Conservation (phyloP, 2,113 vertebrate genomes). For the Aplodontia rufa region DNA sequence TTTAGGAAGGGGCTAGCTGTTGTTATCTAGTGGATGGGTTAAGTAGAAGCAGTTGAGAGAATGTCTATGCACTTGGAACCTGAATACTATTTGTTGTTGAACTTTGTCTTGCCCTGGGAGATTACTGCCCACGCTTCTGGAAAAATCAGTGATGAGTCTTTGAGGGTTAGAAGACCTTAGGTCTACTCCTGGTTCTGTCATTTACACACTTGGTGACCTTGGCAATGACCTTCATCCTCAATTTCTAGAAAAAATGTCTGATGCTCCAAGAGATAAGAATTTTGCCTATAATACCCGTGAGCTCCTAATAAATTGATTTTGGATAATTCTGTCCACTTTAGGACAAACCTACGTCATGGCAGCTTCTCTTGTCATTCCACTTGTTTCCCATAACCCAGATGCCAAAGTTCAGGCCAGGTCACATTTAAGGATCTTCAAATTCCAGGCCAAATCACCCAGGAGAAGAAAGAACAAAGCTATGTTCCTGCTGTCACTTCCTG, state of each 20-base stretch:
- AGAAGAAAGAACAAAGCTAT: slow-evolving; percentile 42
- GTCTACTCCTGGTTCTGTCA: neutral
- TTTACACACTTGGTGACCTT: neutral
- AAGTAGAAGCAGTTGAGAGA: neutral
- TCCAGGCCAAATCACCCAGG: neutral
- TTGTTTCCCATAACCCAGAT: neutral
- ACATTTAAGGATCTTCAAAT: slow-evolving; percentile 23
- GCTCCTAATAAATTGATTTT: neutral
- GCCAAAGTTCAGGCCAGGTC: slow-evolving; percentile 15
- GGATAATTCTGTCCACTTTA: neutral
- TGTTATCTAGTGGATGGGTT: neutral
- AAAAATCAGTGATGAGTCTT: neutral
- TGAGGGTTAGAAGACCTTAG: neutral
- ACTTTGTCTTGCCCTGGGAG: neutral
- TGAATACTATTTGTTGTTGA: neutral
- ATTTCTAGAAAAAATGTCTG: neutral
- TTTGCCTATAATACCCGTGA: neutral
- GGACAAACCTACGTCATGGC: neutral
- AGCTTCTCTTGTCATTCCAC: neutral
- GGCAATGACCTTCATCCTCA: neutral
- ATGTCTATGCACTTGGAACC: neutral
- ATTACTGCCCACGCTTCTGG: neutral
- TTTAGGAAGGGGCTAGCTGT: neutral
- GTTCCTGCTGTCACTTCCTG: slow-evolving; percentile 12
- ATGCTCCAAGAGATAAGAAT: neutral